These are phyloP conservation scores for Metopia argyrocephala DNA, from an alignment of 2,888 invertebrate genomes.

Conservation along the genomic window DNA sequence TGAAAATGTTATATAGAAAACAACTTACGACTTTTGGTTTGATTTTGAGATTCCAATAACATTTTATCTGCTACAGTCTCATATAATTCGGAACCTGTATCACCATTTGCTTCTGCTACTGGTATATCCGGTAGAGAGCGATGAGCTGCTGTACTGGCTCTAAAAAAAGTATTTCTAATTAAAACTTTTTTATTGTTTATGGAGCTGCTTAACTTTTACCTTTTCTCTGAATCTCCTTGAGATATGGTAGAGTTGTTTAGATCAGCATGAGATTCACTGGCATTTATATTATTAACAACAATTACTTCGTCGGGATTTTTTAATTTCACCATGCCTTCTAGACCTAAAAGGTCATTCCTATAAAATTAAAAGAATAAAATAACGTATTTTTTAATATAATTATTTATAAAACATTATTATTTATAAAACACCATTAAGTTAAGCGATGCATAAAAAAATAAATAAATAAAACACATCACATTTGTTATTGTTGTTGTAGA, in stretches of 20 bases:
- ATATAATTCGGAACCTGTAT: constrained; percentile 91
- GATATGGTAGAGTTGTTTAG: constrained; percentile 76
- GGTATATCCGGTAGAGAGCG: constrained; percentile 92
- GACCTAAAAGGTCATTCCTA: constrained; percentile 85
- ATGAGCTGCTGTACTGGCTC: constrained; percentile 80
- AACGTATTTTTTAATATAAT: too few relatives aligned
- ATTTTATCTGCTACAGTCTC: constrained; percentile 87
- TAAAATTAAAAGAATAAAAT: too few relatives aligned
- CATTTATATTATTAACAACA: constrained; percentile 73
- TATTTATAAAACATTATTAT: constrained; percentile 2
- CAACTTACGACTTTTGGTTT: constrained; percentile 76
- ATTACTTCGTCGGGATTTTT: constrained; percentile 84
- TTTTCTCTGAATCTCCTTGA: constrained; percentile 76
- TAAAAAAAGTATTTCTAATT: constrained; percentile 63
- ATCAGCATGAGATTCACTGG: constrained; percentile 75
- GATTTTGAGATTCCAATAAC: constrained; percentile 72
- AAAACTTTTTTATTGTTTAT: neutral
- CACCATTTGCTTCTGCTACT: constrained; percentile 83
- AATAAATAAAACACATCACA: constrained; percentile 17
- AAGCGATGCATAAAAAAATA: constrained; percentile 36
- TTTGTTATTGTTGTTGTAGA: neutral
- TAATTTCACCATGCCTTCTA: constrained; percentile 86
- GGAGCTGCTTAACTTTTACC: constrained; percentile 67
- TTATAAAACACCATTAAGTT: neutral
- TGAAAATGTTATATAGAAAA: neutral